Evolutionary conservation across 2,113 vertebrate species (phyloP).

Genomic region (Clupea harengus): DNA sequence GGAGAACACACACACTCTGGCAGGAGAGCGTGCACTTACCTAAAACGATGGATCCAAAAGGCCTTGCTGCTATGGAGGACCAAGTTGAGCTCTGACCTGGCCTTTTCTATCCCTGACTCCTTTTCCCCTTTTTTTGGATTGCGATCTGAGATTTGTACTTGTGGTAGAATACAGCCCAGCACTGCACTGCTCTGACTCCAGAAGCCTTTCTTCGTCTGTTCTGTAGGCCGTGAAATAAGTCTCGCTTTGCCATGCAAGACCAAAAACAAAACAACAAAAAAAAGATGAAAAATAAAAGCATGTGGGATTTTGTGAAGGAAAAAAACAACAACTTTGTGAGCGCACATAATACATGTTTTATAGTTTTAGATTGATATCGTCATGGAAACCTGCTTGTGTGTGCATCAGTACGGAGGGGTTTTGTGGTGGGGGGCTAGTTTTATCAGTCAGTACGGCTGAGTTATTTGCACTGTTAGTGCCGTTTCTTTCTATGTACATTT

Average conservation of each 20-base stretch:
- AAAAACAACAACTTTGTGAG: constrained; percentile 19
- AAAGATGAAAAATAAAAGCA: constrained; percentile 37
- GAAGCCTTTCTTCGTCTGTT: constrained; percentile 28
- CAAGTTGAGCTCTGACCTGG: not conserved
- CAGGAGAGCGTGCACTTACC: not conserved
- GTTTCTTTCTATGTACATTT: constrained; percentile 4
- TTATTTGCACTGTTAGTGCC: not conserved
- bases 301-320: constrained; percentile 38
- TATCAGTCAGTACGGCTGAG: not conserved
- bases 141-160: constrained; percentile 2
- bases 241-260: constrained; percentile 30
- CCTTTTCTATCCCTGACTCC: not conserved
- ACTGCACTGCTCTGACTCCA: not conserved
- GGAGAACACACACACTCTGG: not conserved
- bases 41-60: not conserved
- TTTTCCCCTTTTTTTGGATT: not conserved
- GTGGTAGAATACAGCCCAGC: constrained; percentile 9
- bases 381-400: constrained; percentile 48
- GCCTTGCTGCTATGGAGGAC: not conserved
- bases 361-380: constrained; percentile 28
- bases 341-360: constrained; percentile 41
- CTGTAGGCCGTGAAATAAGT: constrained; percentile 43
- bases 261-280: constrained; percentile 37
- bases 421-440: not conserved
- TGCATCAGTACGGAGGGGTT: not conserved